phyloP scores from a whole-genome alignment of 2,888 invertebrate genomes.

The Acleris literana region DNA sequence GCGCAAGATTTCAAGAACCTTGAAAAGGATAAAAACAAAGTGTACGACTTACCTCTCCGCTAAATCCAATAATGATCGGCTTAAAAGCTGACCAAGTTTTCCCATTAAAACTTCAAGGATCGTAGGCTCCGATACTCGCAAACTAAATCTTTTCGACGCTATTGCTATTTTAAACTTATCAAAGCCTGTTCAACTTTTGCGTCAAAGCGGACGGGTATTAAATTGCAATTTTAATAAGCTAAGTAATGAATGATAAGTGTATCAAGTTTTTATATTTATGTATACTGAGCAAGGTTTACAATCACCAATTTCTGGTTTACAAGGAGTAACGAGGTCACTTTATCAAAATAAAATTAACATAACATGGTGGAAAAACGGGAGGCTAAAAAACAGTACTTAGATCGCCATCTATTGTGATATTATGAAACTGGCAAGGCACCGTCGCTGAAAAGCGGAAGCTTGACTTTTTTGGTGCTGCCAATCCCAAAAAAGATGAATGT shows the following conservation, averaged over 20 bases:
- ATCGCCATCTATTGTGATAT: conserved; percentile 14
- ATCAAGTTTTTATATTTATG: no score
- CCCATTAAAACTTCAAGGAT: conserved; percentile 38
- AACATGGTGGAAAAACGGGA: no score
- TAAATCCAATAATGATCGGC: conserved; percentile 33
- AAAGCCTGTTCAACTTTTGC: background rate
- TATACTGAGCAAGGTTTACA: no score
- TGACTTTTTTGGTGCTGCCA: no score
- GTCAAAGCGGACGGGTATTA: background rate
- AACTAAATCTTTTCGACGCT: conserved; percentile 32
- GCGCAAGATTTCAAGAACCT: background rate
- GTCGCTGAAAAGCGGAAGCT: no score
- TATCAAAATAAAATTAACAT: no score
- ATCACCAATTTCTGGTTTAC: no score
- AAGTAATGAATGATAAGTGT: background rate
- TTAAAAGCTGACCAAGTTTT: conserved; percentile 38
- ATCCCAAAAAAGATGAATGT: no score
- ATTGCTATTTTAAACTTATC: conserved; percentile 33
- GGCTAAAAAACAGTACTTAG: background rate
- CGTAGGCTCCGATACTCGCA: conserved; percentile 30
- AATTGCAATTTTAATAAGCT: background rate
- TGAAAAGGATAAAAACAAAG: conserved; percentile 15
- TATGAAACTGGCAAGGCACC: no score
- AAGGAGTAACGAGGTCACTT: no score
- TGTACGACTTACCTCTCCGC: conserved; percentile 7